These are phyloP conservation scores for Casuarius casuarius DNA, from an alignment of 2,113 vertebrate species.

Conservation along the genomic window DNA sequence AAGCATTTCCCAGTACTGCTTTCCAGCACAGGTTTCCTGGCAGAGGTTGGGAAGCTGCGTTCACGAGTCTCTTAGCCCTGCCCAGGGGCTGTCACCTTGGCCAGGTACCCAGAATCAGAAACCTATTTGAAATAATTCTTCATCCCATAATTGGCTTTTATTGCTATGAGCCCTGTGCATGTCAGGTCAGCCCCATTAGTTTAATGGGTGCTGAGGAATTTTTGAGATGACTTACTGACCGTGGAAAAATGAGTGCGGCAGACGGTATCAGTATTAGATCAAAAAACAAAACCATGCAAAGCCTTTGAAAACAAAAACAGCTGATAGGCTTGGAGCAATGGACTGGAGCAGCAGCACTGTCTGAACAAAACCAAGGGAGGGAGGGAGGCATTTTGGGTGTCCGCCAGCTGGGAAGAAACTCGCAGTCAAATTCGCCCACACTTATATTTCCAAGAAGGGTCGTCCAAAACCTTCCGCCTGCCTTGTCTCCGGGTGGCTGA, in stretches of 20 bases:
- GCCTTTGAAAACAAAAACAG: conserved; percentile 51
- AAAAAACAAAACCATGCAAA: conserved; percentile 17
- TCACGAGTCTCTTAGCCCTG: not conserved
- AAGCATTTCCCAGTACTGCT: not conserved
- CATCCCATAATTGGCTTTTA: conserved; percentile 31
- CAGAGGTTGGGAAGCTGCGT: not conserved
- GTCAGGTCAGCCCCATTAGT: conserved; percentile 44
- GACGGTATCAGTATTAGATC: conserved; percentile 38
- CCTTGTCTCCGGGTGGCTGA: not conserved
- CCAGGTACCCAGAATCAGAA: conserved; percentile 10
- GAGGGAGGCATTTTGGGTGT: not conserved
- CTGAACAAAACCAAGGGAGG: not conserved
- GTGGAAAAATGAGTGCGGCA: not conserved
- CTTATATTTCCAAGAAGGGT: not conserved
- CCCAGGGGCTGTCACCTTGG: not conserved
- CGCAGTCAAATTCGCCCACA: not conserved
- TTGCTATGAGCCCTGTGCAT: not conserved
- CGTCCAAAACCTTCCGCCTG: not conserved
- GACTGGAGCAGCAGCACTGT: not conserved
- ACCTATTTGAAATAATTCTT: conserved; percentile 9
- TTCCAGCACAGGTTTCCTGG: not conserved
- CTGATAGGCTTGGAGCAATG: conserved; percentile 34
- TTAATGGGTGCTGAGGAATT: conserved; percentile 58
- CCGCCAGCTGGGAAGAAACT: not conserved
- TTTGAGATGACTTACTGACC: conserved; percentile 54